Conservation (phyloP, 1,140 invertebrate genomes). For the Catajapyx aquilonaris region DNA sequence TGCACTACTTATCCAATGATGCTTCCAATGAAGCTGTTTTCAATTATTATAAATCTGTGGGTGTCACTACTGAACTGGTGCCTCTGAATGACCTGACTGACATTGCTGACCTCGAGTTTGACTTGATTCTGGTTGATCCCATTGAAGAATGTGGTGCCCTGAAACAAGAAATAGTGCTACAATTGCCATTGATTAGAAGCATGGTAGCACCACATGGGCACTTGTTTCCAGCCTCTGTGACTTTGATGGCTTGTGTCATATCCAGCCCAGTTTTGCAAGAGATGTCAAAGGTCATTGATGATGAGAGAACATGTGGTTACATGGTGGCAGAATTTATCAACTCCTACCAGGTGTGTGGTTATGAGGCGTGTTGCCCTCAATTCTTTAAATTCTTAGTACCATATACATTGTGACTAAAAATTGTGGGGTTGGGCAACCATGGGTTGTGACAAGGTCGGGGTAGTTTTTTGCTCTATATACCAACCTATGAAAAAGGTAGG, state of each 20-base stretch:
- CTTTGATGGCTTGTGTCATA: conserved; percentile 16
- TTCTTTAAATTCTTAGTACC: no score
- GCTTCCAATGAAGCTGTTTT: background rate
- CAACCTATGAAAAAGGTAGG: no score
- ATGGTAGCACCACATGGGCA: conserved; percentile 16
- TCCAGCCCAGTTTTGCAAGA: conserved; percentile 16
- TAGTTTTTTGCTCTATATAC: no score
- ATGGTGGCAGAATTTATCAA: conserved; percentile 26
- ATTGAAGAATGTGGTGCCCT: conserved; percentile 6
- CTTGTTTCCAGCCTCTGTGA: conserved; percentile 21
- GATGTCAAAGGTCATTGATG: conserved; percentile 16
- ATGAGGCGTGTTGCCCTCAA: no score
- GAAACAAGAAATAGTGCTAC: conserved; percentile 10
- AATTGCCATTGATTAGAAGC: conserved; percentile 12
- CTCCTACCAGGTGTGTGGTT: conserved; percentile 23
- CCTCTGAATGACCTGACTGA: conserved; percentile 7
- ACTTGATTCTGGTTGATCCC: conserved; percentile 14
- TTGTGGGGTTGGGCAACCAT: no score
- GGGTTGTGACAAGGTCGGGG: no score
- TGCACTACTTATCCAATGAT: conserved; percentile 16
- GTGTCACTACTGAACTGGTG: background rate
- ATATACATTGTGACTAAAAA: no score
- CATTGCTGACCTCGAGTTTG: conserved; percentile 11
- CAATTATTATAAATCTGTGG: conserved; percentile 6
- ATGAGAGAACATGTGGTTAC: conserved; percentile 17